Evolutionary conservation across 1,140 invertebrate genomes (phyloP), one percentile per base, ranked within the genome.

Genomic region (Panagrolaimus sp.): DNA sequence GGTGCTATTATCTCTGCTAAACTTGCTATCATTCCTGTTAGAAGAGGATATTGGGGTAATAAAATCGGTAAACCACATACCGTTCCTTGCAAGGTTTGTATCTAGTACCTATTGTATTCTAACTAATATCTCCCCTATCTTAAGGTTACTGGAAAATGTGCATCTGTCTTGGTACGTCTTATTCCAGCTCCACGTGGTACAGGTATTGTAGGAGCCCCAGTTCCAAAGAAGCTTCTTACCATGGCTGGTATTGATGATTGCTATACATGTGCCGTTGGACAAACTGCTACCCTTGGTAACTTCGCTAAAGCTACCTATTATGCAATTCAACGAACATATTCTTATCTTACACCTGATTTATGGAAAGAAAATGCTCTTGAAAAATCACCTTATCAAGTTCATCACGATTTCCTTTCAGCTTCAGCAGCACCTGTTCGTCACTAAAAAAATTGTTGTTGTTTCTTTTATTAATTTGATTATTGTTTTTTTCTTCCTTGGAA

Each of bases 1-100:
- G 96, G 74, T 11, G 96, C 96, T 70, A 99, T 99, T 78, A 96
- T 98, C 78, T 86, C 98, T 67, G 96, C 96, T 61, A 99, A 99
- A 84, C 85, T 99, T 9, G 96, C 96, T 1, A 92, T 99, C 44
- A 92, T 99, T 31, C 96, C 96, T 1, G 96, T 99, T 1, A 88
- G 96, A 70, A 88, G 95, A 86, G 96, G 96, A 47, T 99, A 99
- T 84, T 99, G 96, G 96, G 88, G 96, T 85, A 98, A 98, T 88
- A 98, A 98, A 87, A 97, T 99, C 84, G 96, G 95, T 82, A 93
- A 93, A 80, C 95, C 96, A 25, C 96, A 99, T 80, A 99, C 96
- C 31, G 96, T 99, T 27, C 96, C 96, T 63, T 98, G 95, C 89
- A 99, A 99, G 88, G 92, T 92, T 78, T 38, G 62, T 48, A 65